Conservation (phyloP, 1,140 invertebrate genomes). For the Cryptotermes secundus region DNA sequence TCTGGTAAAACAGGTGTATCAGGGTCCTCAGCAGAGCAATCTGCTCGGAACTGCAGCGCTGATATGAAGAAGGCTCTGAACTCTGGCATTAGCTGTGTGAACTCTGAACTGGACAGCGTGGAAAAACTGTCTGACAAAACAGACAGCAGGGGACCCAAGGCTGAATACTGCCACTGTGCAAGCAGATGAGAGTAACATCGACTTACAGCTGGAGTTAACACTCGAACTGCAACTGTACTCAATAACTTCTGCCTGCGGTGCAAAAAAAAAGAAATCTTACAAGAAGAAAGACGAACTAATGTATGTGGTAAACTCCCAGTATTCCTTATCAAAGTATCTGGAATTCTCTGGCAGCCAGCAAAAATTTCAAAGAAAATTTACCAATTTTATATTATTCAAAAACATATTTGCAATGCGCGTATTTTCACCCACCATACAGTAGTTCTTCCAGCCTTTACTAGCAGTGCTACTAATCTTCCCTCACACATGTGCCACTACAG, state of each 20-base stretch:
- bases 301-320: too few relatives aligned
- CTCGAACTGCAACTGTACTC: constrained; percentile 64
- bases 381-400: too few relatives aligned
- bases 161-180: constrained; percentile 56
- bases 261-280: background rate
- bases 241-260: constrained; percentile 62
- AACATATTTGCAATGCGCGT: too few relatives aligned
- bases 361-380: too few relatives aligned
- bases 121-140: constrained; percentile 70
- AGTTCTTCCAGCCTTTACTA: too few relatives aligned
- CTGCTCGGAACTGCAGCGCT: constrained; percentile 68
- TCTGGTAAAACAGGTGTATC: constrained; percentile 37
- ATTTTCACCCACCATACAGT: too few relatives aligned
- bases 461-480: too few relatives aligned
- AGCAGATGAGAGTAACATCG: constrained; percentile 65
- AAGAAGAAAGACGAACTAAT: too few relatives aligned
- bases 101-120: constrained; percentile 57
- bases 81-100: constrained; percentile 62
- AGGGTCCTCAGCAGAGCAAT: constrained; percentile 39
- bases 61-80: constrained; percentile 73
- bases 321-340: too few relatives aligned
- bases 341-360: too few relatives aligned
- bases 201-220: constrained; percentile 73
- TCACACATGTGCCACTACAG: too few relatives aligned
- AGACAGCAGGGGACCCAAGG: constrained; percentile 68